Base-by-base conservation (phyloP, 1,140 invertebrate species). In the Gerris buenoi region DNA sequence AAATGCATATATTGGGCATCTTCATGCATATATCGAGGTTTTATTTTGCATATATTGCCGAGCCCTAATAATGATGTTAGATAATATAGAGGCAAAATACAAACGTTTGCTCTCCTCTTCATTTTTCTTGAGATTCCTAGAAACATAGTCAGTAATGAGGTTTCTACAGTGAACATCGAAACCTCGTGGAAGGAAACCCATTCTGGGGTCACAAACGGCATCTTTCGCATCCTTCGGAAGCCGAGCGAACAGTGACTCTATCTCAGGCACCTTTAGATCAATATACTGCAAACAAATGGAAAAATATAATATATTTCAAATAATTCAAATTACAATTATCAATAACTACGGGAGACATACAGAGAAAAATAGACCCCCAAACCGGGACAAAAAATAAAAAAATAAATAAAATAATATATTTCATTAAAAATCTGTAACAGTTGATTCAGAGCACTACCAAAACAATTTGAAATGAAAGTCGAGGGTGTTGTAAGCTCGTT, bases 181-280 rank as follows among this genome's bases (percentile, higher is more conserved):
- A 59, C 82, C 84, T 14, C 78, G 75, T 0, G 88, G 85, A 62
- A 91, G 76, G 89, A 89, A 92, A 3, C 90, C 90, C 66, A 83
- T 81, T 72, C 84, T 84, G 69, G 84, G 81, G 71, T 90, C 84
- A 72, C 87, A 92, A 29, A 81, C 79, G 63, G 80, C 78, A 15
- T 81, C 83, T 1, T 85, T 80, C 15, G 81, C 75, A 22, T 83
- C 77, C 25, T 85, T 81, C 1, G 88, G 86, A 67, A 89, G 80
- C 66, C 83, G 82, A 14, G 82, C 77, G 10, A 95, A 71, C 79
- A 94, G 83, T 70, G 84, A 83, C 75, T 94, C 86, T 67, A 96
- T 88, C 80, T 93, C 90, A 0, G 85, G 82, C n/a, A 91, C 78
- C n/a, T 87, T 77, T 27, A 96, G 81, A 75, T 96, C 90, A 74